Base-by-base conservation (phyloP, 2,888 invertebrate genomes). In the Rapana venosa region DNA sequence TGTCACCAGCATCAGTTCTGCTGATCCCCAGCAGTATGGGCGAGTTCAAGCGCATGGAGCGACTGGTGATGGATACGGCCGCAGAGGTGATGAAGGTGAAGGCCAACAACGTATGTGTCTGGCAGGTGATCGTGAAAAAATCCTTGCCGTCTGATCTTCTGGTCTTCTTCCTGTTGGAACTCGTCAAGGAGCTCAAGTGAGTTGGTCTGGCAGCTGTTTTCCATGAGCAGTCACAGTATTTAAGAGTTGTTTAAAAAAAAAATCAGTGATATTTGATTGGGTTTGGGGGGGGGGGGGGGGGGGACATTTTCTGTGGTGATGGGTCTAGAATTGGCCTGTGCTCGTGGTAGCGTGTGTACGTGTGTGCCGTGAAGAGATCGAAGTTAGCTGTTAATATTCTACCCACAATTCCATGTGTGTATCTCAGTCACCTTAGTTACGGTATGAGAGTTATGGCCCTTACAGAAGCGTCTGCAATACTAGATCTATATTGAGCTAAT, bases 101-200 rank as follows among this genome's bases (percentile, higher is more conserved):
- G 74, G 47, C n/a, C 13, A 47, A 47, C 47, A 56, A 36, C 17
- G n/a, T 87, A 47, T 74, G 74, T 8, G 70, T 77, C n/a, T 87
- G 87, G 87, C 87, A 87, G 47, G 20, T 13, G 26, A 26, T 74
- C 32, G 70, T 35, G n/a, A 36, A 6, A 30, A 61, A 30, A 6
- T 15, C 74, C 20, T 74, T 87, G 36, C 87, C 87, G 30, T 74
- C 74, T 13, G 47, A 77, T 4, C 35, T 70, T 17, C 70, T 74
- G 17, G 15, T 87, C 22, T 87, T 87, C 35, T 87, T 87, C 56
- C n/a, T 77, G 36, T 30, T 87, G n/a, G 87, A 87, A 26, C 74
- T 87, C 2, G 70, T 87, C 70, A 70, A 70, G 58, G 66, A 66
- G 58, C 70, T 87, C 2, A 61, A 26, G 87, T 87, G 30, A 70